These are phyloP conservation scores for Taurulus bubalis DNA, from an alignment of 2,113 vertebrate species.

Conservation along the genomic window DNA sequence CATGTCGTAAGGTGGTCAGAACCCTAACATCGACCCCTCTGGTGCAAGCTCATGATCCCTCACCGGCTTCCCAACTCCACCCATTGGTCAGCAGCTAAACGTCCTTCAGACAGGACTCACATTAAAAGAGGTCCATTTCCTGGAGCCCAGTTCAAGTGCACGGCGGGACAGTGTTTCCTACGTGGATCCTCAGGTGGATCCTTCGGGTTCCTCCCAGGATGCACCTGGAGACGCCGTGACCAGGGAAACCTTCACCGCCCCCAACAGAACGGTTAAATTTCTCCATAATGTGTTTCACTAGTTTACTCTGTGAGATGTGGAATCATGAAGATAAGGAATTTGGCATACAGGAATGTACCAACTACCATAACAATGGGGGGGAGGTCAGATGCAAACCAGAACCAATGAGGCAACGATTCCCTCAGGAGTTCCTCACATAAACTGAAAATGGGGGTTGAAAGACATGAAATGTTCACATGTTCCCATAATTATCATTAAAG, in stretches of 20 bases:
- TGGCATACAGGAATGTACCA: slow-evolving; percentile 25
- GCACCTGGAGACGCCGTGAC: no score
- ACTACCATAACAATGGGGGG: slow-evolving; percentile 1
- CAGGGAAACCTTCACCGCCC: slow-evolving; percentile 43
- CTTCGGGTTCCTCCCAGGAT: slow-evolving; percentile 44
- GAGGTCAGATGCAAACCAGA: no score
- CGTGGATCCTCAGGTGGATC: slow-evolving; percentile 65
- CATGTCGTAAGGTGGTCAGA: no score
- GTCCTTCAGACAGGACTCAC: slow-evolving; percentile 3
- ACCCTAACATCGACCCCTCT: no score
- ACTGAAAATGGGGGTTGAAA: slow-evolving; percentile 1
- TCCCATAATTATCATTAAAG: no score
- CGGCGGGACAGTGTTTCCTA: slow-evolving; percentile 39
- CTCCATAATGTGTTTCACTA: background rate
- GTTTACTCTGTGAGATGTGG: background rate
- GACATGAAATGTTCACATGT: no score
- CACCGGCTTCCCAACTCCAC: background rate
- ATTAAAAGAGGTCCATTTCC: slow-evolving; percentile 36
- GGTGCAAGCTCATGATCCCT: background rate
- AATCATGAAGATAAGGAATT: background rate
- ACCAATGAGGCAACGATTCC: background rate
- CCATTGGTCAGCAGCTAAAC: no score
- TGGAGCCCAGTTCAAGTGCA: slow-evolving; percentile 23
- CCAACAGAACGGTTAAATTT: background rate
- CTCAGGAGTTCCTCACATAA: background rate